Evolutionary conservation across 2,797 vertebrate genomes (phyloP).

Genomic region (Aldrovandia affinis): DNA sequence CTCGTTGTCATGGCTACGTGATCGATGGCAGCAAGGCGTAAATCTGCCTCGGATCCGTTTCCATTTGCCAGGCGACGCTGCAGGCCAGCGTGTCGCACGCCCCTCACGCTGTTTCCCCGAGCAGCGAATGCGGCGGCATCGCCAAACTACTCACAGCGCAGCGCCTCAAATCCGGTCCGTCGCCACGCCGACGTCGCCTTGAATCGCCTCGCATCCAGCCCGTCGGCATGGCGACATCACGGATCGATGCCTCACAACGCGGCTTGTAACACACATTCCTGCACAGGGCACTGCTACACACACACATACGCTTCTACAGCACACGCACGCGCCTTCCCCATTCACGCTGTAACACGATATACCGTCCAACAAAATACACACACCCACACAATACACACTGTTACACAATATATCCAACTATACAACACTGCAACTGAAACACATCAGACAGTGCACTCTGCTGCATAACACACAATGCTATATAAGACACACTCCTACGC

Average conservation of each 20-base stretch:
- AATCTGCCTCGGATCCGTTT: slow-evolving; percentile 8
- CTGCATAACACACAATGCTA: not conserved
- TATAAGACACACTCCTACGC: not conserved
- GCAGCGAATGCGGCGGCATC: not conserved
- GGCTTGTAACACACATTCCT: not conserved
- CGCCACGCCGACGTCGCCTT: not conserved
- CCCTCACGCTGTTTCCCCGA: not conserved
- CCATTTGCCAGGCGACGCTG: not conserved
- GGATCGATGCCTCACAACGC: not conserved
- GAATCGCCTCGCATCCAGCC: too few species aligned
- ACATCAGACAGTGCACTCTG: too few species aligned
- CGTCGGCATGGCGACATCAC: too few species aligned
- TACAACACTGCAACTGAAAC: too few species aligned
- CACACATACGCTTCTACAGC: too few species aligned
- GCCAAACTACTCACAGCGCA: not conserved
- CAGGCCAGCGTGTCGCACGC: not conserved
- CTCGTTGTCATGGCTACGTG: slow-evolving; percentile 15
- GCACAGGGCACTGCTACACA: not conserved
- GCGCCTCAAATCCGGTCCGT: not conserved
- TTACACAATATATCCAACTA: not conserved
- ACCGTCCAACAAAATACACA: not conserved
- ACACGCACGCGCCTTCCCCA: too few species aligned
- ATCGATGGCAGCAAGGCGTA: slow-evolving; percentile 14
- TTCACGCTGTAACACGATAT: not conserved
- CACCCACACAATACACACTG: not conserved